A percentile compares a stretch with the other conserved stretches of the same genome.
Conservation (phyloP, 1,140 invertebrate species). For the Halyomorpha halys region DNA sequence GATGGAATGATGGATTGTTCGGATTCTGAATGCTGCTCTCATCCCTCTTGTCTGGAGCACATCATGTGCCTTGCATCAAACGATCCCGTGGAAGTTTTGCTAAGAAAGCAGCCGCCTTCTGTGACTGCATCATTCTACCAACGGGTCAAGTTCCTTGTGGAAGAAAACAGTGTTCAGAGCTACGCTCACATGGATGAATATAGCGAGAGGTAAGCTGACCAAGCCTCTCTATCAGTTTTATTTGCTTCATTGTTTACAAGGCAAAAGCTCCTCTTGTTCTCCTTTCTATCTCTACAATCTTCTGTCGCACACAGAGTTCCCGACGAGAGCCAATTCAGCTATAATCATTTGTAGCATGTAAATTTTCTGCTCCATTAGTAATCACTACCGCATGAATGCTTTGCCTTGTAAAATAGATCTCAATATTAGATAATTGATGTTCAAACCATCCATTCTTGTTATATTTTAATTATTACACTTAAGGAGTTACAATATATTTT, state of each 20-base stretch:
- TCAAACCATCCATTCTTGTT: conserved; percentile 5
- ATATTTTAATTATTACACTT: conserved; percentile 6
- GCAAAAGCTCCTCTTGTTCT: conserved; percentile 12
- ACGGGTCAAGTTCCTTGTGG: conserved; percentile 94
- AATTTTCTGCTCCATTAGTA: conserved; percentile 12
- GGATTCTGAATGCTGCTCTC: conserved; percentile 89
- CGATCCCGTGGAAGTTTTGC: conserved; percentile 87
- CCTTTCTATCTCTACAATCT: conserved; percentile 16
- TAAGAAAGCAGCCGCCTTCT: conserved; percentile 89
- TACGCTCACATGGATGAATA: conserved; percentile 95
- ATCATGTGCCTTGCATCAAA: conserved; percentile 90
- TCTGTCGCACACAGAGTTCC: conserved; percentile 10
- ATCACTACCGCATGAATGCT: conserved; percentile 14
- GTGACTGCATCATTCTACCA: conserved; percentile 97
- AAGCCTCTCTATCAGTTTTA: conserved; percentile 29
- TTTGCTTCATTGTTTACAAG: conserved; percentile 24
- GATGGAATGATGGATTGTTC: conserved; percentile 97
- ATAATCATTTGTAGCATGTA: conserved; percentile 10
- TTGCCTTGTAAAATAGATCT: conserved; percentile 21
- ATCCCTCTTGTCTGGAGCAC: conserved; percentile 71
- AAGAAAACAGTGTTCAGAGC: conserved; percentile 95
- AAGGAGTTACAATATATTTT: background rate
- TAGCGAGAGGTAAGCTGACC: conserved; percentile 80
- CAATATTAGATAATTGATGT: conserved; percentile 1
- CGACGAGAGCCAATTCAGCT: background rate